Conservation (phyloP, 1,140 invertebrate genomes). For the Hypsibius dujardini region DNA sequence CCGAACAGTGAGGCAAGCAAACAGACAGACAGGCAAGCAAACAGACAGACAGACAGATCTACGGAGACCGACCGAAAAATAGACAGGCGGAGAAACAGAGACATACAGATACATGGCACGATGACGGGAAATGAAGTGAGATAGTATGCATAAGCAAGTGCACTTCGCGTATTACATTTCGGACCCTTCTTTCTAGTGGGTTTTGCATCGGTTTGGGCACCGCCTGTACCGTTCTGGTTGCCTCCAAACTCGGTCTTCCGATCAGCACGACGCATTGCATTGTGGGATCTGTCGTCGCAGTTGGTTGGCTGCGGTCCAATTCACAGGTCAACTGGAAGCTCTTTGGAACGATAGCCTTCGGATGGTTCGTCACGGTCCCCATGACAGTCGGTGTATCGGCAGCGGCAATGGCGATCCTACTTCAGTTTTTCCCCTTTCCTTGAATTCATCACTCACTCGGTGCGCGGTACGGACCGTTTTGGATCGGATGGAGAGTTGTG, state of each 20-base stretch:
- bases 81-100: too few relatives aligned
- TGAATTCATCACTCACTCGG: background rate
- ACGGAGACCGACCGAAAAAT: too few relatives aligned
- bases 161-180: background rate
- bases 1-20: too few relatives aligned
- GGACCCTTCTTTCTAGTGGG: conserved; percentile 43
- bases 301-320: conserved; percentile 41
- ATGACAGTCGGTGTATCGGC: background rate
- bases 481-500: too few relatives aligned
- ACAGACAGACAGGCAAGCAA: too few relatives aligned
- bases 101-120: too few relatives aligned
- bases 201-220: conserved; percentile 89
- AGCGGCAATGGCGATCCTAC: background rate
- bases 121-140: too few relatives aligned
- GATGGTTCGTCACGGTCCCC: background rate
- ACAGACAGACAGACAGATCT: too few relatives aligned
- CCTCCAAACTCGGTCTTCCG: conserved; percentile 88
- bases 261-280: conserved; percentile 97
- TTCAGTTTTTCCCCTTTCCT: background rate
- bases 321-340: conserved; percentile 9
- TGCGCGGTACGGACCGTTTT: background rate
- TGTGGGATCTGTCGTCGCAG: conserved; percentile 84
- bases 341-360: background rate
- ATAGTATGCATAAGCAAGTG: too few relatives aligned
- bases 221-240: conserved; percentile 80